phyloP scores from a whole-genome alignment of 2,888 invertebrate species.

The Eilema caniola region DNA sequence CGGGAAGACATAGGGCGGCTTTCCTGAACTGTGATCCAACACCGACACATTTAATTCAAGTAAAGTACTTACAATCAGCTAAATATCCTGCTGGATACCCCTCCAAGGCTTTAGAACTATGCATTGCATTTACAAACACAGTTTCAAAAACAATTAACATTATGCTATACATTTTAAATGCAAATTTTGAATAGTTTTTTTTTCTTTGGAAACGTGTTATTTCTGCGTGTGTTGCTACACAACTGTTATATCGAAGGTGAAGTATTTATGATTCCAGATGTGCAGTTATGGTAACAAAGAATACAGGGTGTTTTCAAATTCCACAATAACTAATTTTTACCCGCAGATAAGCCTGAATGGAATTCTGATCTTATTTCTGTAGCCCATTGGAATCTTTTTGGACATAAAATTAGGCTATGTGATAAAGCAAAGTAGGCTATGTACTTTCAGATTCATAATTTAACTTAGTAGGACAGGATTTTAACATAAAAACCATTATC shows the following conservation, averaged over 20 bases:
- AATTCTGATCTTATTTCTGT: no score
- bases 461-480: no score
- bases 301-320: conserved; percentile 9
- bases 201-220: conserved; percentile 6
- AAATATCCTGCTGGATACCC: conserved; percentile 71
- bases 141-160: conserved; percentile 32
- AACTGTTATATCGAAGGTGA: conserved; percentile 14
- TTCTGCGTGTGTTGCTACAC: not conserved
- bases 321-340: not conserved
- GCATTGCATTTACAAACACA: conserved; percentile 51
- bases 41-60: not conserved
- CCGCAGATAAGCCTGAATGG: no score
- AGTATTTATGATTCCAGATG: not conserved
- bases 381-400: no score
- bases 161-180: conserved; percentile 23
- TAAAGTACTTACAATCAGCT: conserved; percentile 68
- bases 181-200: conserved; percentile 2
- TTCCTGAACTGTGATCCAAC: not conserved
- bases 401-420: no score
- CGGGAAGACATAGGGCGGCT: no score
- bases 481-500: no score
- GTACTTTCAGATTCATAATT: no score
- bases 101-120: conserved; percentile 65
- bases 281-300: not conserved
- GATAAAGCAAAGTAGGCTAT: no score